A percentile compares a stretch with the other conserved stretches of the same genome.
phyloP scores from a whole-genome alignment of 2,113 vertebrate genomes.

The Serinus canaria region DNA sequence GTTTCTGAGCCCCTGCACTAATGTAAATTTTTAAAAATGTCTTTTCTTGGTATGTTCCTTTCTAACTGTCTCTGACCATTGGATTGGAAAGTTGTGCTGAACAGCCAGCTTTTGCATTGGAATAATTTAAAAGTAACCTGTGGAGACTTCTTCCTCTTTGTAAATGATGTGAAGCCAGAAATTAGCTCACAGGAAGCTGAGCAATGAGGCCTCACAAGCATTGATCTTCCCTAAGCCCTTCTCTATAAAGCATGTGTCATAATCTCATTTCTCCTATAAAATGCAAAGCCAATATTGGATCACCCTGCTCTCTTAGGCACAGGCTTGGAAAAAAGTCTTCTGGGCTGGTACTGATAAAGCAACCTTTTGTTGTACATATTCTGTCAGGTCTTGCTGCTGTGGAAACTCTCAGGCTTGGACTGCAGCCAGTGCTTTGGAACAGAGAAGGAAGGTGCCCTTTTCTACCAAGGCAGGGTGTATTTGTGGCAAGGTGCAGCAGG shows the following conservation, averaged over 20 bases:
- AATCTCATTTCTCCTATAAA: neutral
- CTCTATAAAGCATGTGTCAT: neutral
- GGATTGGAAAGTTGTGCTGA: neutral
- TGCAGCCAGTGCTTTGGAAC: neutral
- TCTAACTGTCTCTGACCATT: neutral
- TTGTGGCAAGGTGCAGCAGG: neutral
- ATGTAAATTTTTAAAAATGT: neutral
- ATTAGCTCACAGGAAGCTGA: neutral
- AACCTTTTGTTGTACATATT: neutral
- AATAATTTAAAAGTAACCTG: conserved; percentile 3
- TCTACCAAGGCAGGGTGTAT: neutral
- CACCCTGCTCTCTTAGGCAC: neutral
- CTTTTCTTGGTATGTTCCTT: neutral
- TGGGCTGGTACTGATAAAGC: conserved; percentile 18
- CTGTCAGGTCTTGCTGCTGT: neutral
- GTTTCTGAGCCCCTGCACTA: neutral
- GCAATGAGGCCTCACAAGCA: neutral
- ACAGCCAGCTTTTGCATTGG: neutral
- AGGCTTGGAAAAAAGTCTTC: neutral
- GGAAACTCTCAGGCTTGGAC: neutral
- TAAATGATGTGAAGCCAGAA: neutral
- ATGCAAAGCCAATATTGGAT: neutral
- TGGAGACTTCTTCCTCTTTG: neutral
- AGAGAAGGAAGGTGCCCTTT: conserved; percentile 13
- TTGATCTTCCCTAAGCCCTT: neutral